Evolutionary conservation across 2,113 vertebrate genomes (phyloP).

Genomic region (Calidris pugnax): DNA sequence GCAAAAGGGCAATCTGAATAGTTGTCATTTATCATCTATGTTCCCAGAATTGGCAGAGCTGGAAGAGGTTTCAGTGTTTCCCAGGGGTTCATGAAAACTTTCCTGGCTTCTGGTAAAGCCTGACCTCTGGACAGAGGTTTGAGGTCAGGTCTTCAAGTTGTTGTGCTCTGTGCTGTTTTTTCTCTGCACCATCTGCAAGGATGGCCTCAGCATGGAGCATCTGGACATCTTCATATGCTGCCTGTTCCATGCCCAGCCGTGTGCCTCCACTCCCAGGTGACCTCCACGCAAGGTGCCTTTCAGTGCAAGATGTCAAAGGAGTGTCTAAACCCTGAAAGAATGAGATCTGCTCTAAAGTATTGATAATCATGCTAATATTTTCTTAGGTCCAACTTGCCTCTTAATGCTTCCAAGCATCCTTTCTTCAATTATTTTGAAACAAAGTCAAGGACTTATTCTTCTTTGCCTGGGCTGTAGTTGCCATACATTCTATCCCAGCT

Average conservation of each 20-base stretch:
- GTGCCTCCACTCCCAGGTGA: not conserved
- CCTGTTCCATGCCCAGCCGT: fast-evolving
- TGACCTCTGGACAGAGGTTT: not conserved
- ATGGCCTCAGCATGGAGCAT: fast-evolving
- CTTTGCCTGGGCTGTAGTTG: not conserved
- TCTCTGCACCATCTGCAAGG: not conserved
- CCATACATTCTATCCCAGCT: not conserved
- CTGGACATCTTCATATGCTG: not conserved
- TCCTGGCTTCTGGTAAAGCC: not conserved
- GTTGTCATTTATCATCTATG: not conserved
- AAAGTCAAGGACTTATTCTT: not conserved
- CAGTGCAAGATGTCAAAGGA: not conserved
- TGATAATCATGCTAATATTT: not conserved
- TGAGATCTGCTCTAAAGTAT: not conserved
- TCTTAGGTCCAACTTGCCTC: not conserved
- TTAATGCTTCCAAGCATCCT: not conserved
- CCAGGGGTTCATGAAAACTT: not conserved
- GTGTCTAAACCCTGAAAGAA: not conserved
- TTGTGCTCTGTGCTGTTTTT: not conserved
- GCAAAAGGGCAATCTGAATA: not conserved
- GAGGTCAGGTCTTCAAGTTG: not conserved
- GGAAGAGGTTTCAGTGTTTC: not conserved
- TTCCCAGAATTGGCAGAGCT: not conserved
- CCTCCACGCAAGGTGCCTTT: not conserved
- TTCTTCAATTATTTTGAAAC: not conserved